These are phyloP conservation scores for Panulirus ornatus DNA, from an alignment of 1,140 invertebrate species.

Conservation along the genomic window DNA sequence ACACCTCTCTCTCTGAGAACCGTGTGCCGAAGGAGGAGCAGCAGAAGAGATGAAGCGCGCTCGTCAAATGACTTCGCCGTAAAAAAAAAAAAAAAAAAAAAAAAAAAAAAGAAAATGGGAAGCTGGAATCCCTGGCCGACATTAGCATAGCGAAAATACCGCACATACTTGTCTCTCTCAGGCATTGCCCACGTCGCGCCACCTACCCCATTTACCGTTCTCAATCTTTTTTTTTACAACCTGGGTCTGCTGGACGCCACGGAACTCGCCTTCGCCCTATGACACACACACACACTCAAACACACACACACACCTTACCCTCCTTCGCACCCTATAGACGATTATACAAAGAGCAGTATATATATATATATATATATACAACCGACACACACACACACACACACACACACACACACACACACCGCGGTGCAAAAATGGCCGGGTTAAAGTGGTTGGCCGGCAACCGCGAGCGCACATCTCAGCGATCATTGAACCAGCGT, in stretches of 20 bases:
- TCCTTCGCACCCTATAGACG: too few species aligned
- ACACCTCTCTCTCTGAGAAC: not conserved
- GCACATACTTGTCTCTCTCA: conserved; percentile 54
- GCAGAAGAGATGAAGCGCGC: conserved; percentile 25
- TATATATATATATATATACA: too few species aligned
- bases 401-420: too few species aligned
- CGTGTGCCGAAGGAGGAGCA: too few species aligned
- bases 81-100: not conserved
- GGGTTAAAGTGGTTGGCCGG: not conserved
- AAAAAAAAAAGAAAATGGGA: not conserved
- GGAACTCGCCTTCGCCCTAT: too few species aligned
- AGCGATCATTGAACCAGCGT: conserved; percentile 54
- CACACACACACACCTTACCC: too few species aligned
- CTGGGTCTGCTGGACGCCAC: too few species aligned
- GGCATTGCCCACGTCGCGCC: not conserved
- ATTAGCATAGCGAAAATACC: conserved; percentile 64
- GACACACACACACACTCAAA: too few species aligned
- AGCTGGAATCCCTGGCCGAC: conserved; percentile 27
- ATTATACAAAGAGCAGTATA: too few species aligned
- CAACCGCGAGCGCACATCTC: not conserved
- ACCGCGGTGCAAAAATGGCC: too few species aligned
- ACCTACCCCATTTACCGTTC: conserved; percentile 3
- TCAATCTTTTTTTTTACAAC: too few species aligned
- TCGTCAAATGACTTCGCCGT: conserved; percentile 23
- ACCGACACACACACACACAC: too few species aligned